Evolutionary conservation across 2,888 invertebrate genomes (phyloP).

Genomic region (Danaus chrysippus): DNA sequence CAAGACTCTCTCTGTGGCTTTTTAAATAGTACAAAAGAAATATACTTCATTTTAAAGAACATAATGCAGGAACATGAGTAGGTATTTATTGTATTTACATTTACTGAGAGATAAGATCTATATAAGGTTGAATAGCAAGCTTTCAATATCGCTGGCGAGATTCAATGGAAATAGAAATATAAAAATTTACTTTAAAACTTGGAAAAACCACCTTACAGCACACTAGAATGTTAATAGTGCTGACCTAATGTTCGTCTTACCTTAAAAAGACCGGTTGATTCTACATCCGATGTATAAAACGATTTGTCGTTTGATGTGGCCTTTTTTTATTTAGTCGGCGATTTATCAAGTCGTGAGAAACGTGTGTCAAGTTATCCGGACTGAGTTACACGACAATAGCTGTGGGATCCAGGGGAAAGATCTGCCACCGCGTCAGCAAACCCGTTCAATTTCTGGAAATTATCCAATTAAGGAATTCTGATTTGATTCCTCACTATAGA

Average conservation of each 20-base stretch:
- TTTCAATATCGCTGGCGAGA: constrained; percentile 13
- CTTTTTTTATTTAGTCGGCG: constrained; percentile 40
- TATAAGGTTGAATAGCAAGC: constrained; percentile 15
- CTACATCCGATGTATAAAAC: constrained; percentile 27
- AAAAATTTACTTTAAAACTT: constrained; percentile 13
- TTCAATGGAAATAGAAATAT: constrained; percentile 12
- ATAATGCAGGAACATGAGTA: constrained; percentile 9
- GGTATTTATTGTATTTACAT: not conserved
- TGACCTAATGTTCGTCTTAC: constrained; percentile 23
- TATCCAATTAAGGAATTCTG: constrained; percentile 15
- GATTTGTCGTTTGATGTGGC: constrained; percentile 27
- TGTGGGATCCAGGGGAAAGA: constrained; percentile 43
- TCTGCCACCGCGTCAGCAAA: constrained; percentile 53
- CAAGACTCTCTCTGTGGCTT: not conserved
- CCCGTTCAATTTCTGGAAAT: constrained; percentile 43
- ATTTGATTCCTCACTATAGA: constrained; percentile 14
- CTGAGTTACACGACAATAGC: constrained; percentile 48
- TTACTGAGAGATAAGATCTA: constrained; percentile 17
- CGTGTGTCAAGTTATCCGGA: constrained; percentile 50
- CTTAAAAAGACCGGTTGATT: constrained; percentile 22
- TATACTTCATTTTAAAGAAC: constrained; percentile 10
- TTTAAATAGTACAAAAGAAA: constrained; percentile 9
- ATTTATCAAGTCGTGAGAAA: constrained; percentile 55
- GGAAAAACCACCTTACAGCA: constrained; percentile 17
- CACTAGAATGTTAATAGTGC: constrained; percentile 24